phyloP scores from a whole-genome alignment of 2,888 invertebrate genomes.

The Cantharis nigra region DNA sequence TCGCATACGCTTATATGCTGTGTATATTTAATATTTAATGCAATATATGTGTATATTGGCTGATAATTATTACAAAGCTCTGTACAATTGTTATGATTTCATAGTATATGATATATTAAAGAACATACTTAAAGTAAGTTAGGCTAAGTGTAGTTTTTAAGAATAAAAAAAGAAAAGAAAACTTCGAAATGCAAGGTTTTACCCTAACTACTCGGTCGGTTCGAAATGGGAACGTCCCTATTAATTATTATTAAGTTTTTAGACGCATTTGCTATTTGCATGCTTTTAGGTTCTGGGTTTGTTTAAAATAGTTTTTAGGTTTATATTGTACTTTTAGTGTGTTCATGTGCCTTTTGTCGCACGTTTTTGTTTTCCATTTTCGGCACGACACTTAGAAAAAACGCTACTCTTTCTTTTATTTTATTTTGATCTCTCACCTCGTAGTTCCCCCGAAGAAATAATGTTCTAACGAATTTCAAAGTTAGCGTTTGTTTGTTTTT shows the following conservation, averaged over 20 bases:
- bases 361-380: neutral
- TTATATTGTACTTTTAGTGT: conserved; percentile 33
- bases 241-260: conserved; percentile 12
- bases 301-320: conserved; percentile 20
- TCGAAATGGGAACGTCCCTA: conserved; percentile 14
- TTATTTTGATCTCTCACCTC: neutral
- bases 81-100: conserved; percentile 59
- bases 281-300: conserved; percentile 24
- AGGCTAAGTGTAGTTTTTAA: conserved; percentile 39
- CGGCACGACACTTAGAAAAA: neutral
- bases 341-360: conserved; percentile 35
- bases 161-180: conserved; percentile 40
- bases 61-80: conserved; percentile 45
- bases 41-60: conserved; percentile 57
- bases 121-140: conserved; percentile 44
- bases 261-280: conserved; percentile 20
- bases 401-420: neutral
- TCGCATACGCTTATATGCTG: conserved; percentile 57
- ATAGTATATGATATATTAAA: conserved; percentile 50
- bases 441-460: neutral
- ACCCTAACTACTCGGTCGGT: neutral
- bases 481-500: neutral
- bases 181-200: conserved; percentile 38
- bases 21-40: conserved; percentile 55
- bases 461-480: neutral